phyloP scores from a whole-genome alignment of 2,888 invertebrate species.

The Willowsia nigromaculata region DNA sequence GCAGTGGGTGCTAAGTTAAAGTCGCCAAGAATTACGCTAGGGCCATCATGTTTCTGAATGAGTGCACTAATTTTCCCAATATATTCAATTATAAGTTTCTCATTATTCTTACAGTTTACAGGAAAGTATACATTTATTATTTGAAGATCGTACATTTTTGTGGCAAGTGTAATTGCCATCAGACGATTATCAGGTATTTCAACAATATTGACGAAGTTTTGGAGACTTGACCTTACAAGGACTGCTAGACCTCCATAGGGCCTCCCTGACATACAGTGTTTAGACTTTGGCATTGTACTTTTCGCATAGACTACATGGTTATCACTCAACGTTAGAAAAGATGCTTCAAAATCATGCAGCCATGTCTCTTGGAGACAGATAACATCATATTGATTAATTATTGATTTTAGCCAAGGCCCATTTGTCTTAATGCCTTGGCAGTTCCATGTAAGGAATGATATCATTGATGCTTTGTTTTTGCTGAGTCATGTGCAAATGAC shows the following conservation, averaged over 20 bases:
- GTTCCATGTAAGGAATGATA: background rate
- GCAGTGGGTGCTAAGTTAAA: conserved; percentile 18
- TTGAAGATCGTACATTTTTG: too few species aligned
- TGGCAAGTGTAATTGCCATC: background rate
- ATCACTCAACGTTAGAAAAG: background rate
- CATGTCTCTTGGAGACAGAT: background rate
- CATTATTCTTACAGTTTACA: background rate
- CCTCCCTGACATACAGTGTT: background rate
- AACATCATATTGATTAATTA: background rate
- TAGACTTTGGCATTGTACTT: background rate
- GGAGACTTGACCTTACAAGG: background rate
- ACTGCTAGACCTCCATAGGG: background rate
- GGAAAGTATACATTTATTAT: conserved; percentile 11
- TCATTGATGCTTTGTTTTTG: background rate
- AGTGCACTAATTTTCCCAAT: background rate
- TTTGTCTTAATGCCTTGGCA: background rate
- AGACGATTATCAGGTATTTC: background rate
- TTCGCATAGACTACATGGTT: background rate
- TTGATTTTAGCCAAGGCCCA: background rate
- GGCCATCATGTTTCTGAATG: background rate
- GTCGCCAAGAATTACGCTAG: background rate
- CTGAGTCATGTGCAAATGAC: background rate
- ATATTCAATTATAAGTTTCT: background rate
- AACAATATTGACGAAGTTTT: background rate
- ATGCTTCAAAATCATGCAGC: background rate